A percentile compares a stretch with the other conserved stretches of the same genome.
Evolutionary conservation across 2,797 vertebrate species (phyloP).

Genomic region (Anolis apletophallus): DNA sequence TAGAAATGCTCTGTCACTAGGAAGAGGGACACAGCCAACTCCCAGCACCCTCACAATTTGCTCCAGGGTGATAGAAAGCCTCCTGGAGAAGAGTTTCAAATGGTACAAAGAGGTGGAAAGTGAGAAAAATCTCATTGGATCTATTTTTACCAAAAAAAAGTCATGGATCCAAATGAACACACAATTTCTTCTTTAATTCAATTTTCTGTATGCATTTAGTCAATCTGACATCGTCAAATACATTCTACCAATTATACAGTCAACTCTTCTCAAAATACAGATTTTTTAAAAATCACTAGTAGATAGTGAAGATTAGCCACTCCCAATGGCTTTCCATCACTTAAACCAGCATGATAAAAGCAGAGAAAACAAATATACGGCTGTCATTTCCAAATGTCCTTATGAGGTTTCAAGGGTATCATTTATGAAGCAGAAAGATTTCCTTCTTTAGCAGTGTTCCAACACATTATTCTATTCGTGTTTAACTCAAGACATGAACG

Average conservation of each 20-base stretch:
- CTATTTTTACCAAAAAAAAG: not conserved
- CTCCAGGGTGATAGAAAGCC: not conserved
- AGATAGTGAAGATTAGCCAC: slow-evolving; percentile 19
- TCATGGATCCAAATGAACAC: not conserved
- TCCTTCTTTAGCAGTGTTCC: slow-evolving; percentile 89
- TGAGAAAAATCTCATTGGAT: not conserved
- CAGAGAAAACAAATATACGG: slow-evolving; percentile 64
- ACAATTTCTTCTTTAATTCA: not conserved
- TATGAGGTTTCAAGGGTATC: slow-evolving; percentile 78
- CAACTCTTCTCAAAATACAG: not conserved
- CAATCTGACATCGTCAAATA: slow-evolving; percentile 18
- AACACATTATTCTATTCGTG: slow-evolving; percentile 85
- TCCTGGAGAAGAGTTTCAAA: not conserved
- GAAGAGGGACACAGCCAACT: not conserved
- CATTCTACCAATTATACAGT: slow-evolving; percentile 14
- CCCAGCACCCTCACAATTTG: not conserved
- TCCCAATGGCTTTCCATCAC: slow-evolving; percentile 17
- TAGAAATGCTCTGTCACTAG: not conserved
- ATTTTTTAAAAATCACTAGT: not conserved
- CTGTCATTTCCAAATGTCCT: slow-evolving; percentile 73
- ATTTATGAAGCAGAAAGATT: slow-evolving; percentile 88
- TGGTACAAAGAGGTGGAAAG: not conserved
- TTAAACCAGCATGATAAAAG: slow-evolving; percentile 46
- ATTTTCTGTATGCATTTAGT: not conserved
- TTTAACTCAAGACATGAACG: slow-evolving; percentile 87